phyloP scores from a whole-genome alignment of 2,113 vertebrate species.

The Cottus gobio region DNA sequence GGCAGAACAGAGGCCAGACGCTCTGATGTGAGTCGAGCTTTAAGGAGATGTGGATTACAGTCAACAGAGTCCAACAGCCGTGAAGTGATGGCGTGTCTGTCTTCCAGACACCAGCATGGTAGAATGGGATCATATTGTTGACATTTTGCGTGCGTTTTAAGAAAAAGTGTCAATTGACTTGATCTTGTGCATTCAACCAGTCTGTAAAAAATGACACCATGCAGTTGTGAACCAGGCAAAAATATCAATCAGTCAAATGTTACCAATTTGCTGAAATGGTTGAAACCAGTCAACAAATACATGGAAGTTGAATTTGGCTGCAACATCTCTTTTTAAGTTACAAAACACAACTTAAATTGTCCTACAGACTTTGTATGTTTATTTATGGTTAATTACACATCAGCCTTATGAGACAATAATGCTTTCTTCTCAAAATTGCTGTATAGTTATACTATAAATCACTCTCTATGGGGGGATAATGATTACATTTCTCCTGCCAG shows the following conservation, averaged over 20 bases:
- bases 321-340: neutral
- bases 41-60: neutral
- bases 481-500: constrained; percentile 17
- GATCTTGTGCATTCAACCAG: neutral
- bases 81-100: neutral
- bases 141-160: neutral
- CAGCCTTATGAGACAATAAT: neutral
- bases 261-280: neutral
- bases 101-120: too few species aligned
- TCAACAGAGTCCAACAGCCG: neutral
- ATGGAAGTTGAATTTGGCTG: neutral
- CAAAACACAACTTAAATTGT: neutral
- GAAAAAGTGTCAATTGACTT: neutral
- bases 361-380: neutral
- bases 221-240: neutral
- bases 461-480: constrained; percentile 19
- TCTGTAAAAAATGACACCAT: neutral
- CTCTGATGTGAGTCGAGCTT: neutral
- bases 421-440: constrained; percentile 4
- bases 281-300: neutral
- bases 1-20: neutral
- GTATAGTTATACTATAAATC: neutral
- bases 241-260: neutral
- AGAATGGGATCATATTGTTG: neutral
- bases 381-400: neutral